A percentile compares a stretch with the other conserved stretches of the same genome.
phyloP scores from a whole-genome alignment of 2,888 invertebrate species.

The Proisotoma minuta region DNA sequence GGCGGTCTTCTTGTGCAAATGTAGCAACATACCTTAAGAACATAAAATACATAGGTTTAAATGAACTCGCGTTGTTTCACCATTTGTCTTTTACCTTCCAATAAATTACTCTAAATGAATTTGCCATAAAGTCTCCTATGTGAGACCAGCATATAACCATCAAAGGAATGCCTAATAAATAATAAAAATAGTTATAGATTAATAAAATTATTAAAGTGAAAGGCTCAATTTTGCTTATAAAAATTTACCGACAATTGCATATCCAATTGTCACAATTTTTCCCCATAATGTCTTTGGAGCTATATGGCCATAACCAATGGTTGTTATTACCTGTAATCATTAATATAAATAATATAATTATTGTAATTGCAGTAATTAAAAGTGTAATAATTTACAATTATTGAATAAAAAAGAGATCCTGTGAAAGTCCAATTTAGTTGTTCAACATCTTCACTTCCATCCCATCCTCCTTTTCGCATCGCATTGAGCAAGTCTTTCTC shows the following conservation, averaged over 20 bases:
- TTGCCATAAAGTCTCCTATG: slow-evolving; percentile 90
- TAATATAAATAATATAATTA: background rate
- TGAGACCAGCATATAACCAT: slow-evolving; percentile 85
- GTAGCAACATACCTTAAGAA: slow-evolving; percentile 68
- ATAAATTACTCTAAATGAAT: slow-evolving; percentile 84
- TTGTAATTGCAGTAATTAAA: background rate
- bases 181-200: too few relatives aligned
- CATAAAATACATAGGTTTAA: background rate
- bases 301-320: slow-evolving; percentile 86
- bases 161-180: slow-evolving; percentile 86
- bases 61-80: background rate
- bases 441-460: slow-evolving; percentile 62
- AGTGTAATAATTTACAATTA: slow-evolving; percentile 63
- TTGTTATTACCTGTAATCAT: background rate
- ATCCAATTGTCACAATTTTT: slow-evolving; percentile 90
- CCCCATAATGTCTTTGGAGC: slow-evolving; percentile 90
- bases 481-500: slow-evolving; percentile 70
- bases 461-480: slow-evolving; percentile 82
- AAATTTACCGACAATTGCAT: slow-evolving; percentile 91
- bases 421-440: slow-evolving; percentile 76
- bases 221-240: too few relatives aligned
- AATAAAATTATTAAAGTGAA: too few relatives aligned
- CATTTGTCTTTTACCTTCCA: slow-evolving; percentile 60
- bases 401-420: slow-evolving; percentile 88
- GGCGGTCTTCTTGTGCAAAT: slow-evolving; percentile 73